phyloP scores from a whole-genome alignment of 2,113 vertebrate genomes.

The Rhipidura dahli region DNA sequence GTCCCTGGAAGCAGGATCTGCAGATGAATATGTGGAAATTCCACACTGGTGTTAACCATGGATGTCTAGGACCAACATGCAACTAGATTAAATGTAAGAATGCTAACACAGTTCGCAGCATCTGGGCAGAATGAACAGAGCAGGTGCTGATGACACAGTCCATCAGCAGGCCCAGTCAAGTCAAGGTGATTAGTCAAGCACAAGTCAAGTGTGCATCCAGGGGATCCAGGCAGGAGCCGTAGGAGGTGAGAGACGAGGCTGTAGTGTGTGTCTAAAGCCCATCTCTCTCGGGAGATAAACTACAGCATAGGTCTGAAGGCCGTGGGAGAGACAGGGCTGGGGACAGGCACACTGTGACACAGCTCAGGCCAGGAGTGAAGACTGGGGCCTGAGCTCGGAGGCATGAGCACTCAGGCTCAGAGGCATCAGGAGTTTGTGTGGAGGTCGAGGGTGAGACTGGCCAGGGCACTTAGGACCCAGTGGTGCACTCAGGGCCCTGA shows the following conservation, averaged over 20 bases:
- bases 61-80: not conserved
- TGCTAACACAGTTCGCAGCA: not conserved
- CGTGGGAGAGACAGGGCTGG: not conserved
- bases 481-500: fast-evolving
- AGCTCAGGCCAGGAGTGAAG: not conserved
- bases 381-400: not conserved
- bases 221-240: not conserved
- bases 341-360: not conserved
- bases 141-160: not conserved
- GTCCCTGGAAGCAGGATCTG: not conserved
- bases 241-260: not conserved
- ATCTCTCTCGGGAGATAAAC: not conserved
- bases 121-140: not conserved
- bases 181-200: not conserved
- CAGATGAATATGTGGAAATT: not conserved
- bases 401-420: not conserved
- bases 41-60: not conserved
- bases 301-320: not conserved
- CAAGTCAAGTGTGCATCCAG: not conserved
- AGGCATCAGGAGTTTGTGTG: not conserved
- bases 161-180: not conserved
- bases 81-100: not conserved
- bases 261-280: fast-evolving
- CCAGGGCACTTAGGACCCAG: not conserved
- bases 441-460: not conserved